Evolutionary conservation across 2,888 invertebrate genomes (phyloP).

Genomic region (Agrotis exclamationis): DNA sequence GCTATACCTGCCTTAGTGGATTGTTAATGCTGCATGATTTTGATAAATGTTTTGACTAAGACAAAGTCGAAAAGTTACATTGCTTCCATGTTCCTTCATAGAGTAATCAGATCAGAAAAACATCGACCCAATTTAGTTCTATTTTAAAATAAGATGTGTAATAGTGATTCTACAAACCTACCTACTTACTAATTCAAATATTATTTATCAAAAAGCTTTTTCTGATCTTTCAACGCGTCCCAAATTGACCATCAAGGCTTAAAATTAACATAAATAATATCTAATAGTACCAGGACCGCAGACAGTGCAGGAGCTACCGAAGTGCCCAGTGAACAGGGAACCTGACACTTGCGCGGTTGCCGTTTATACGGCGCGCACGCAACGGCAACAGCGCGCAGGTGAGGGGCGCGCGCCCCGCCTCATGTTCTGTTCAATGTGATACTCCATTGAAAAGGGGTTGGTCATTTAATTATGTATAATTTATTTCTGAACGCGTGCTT

Average conservation of each 20-base stretch:
- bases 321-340: slow-evolving; percentile 45
- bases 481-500: slow-evolving; percentile 21
- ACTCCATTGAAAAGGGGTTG: slow-evolving; percentile 39
- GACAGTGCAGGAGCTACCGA: slow-evolving; percentile 37
- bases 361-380: slow-evolving; percentile 62
- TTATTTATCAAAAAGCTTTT: not conserved
- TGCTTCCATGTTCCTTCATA: not conserved
- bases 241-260: slow-evolving; percentile 8
- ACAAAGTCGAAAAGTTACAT: too few relatives aligned
- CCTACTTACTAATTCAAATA: not conserved
- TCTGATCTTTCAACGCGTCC: not conserved
- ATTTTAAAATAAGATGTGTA: not conserved
- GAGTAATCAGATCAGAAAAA: not conserved
- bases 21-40: too few relatives aligned
- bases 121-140: not conserved
- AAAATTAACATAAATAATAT: slow-evolving; percentile 27
- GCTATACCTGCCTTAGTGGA: too few relatives aligned
- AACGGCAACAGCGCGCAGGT: slow-evolving; percentile 65
- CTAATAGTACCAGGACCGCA: slow-evolving; percentile 37
- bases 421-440: slow-evolving; percentile 9
- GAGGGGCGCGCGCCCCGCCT: slow-evolving; percentile 63
- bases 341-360: slow-evolving; percentile 69
- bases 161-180: not conserved
- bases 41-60: too few relatives aligned
- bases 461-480: slow-evolving; percentile 38